These are phyloP conservation scores for Neuroscelio doddi DNA, from an alignment of 2,888 invertebrate genomes.

Conservation along the genomic window DNA sequence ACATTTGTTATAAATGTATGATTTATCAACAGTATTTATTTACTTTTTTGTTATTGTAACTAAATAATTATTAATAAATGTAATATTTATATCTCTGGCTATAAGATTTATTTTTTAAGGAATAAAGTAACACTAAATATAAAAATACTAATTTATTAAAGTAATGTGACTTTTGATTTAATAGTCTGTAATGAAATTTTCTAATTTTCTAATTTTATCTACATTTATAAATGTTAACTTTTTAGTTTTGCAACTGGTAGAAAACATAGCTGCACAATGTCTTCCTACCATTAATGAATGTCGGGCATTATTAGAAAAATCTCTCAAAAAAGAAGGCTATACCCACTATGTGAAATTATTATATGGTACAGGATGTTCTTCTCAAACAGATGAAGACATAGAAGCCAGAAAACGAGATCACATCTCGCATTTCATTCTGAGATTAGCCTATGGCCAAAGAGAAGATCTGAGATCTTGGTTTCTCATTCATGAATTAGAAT, in stretches of 20 bases:
- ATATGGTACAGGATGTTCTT: constrained; percentile 74
- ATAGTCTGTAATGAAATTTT: no score
- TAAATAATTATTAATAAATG: no score
- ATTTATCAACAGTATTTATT: no score
- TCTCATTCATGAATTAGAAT: constrained; percentile 88
- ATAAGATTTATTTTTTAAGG: no score
- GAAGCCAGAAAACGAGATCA: constrained; percentile 85
- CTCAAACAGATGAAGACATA: constrained; percentile 76
- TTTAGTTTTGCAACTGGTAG: constrained; percentile 82
- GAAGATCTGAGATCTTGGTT: constrained; percentile 93
- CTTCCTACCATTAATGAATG: constrained; percentile 78
- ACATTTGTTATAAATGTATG: no score
- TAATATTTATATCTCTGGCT: no score
- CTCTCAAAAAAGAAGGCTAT: constrained; percentile 80
- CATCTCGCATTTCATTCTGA: constrained; percentile 93
- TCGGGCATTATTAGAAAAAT: constrained; percentile 77
- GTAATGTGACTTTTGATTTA: no score
- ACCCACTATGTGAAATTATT: constrained; percentile 79
- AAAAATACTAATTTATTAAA: no score
- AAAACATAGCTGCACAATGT: constrained; percentile 77
- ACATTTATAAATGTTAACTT: no score
- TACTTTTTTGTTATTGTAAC: no score
- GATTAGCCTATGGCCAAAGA: constrained; percentile 91
- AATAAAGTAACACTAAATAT: no score
- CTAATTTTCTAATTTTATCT: no score